Evolutionary conservation across 2,797 vertebrate species (phyloP), one percentile per base, ranked within the genome.

Genomic region (Diceros bicornis): DNA sequence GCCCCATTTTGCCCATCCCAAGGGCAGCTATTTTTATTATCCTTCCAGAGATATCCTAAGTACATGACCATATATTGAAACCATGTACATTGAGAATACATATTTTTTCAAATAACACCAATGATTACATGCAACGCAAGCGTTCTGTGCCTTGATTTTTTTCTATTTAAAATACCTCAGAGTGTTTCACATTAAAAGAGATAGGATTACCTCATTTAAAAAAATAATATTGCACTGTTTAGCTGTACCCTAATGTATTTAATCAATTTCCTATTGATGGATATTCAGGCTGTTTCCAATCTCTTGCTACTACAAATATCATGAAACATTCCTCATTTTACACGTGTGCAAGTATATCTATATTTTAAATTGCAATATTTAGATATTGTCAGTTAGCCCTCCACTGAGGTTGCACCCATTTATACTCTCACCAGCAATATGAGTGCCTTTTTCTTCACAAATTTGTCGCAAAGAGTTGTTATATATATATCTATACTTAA

Each of bases 331-430:
- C 50, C 47, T 94, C n/a, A 86, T 75, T 41, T 91, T 94, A 68
- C 44, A 44, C 27, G 52, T 41, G 16, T 32, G 12, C 32, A 94
- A 72, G 21, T 72, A 57, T 72, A 29, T 74, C 17, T 68, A 32
- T 59, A 81, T 78, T 92, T 93, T 89, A 93, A 93, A 79, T 74
- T 93, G 34, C 34, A 47, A 1, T 72, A 41, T 93, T 83, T 83
- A 61, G 27, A 77, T 91, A 17, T 78, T 37, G 55, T 57, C n/a
- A 69, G 3, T 18, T 47, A 83, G n/a, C 27, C 29, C 44, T 55
- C 17, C 29, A 14, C 34, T 74, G 50, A 91, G 10, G 16, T 20
- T 61, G 61, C 77, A 27, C 12, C 82, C 57, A 34, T 72, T 64
- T 78, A 74, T 2, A 81, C 34, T 50, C 44, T 79, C 52, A 50